Evolutionary conservation across 2,113 vertebrate species (phyloP), one percentile per base, ranked within the genome.

Genomic region (Pseudorasbora parva): DNA sequence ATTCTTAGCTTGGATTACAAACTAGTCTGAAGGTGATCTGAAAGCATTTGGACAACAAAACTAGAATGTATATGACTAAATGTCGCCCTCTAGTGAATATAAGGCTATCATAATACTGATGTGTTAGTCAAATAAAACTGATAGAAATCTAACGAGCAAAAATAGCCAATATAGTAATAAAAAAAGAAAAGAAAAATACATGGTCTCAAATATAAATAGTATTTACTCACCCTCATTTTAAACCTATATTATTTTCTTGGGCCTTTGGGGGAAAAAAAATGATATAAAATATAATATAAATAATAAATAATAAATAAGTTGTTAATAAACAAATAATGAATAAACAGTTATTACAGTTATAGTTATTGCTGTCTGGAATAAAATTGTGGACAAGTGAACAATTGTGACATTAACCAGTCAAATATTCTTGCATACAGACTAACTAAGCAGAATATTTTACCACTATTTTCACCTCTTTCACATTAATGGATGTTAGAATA

Each of bases 71-170:
- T 71, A 60, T 69, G 6, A 51, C 9, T 14, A 41, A 69, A 85
- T 41, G 64, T 56, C 56, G 14, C 77, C 84, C 76, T 76, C 84
- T 87, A 62, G 59, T 83, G 81, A 68, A 74, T 8, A n/a, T 43
- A 1, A 23, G 37, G 51, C 1, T 56, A 73, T 25, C 59, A 79
- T 30, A 14, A 74, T 23, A 45, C 27, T 33, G 47, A 43, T 43
- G n/a, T 45, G n/a, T 25, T 4, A 21, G 9, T n/a, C 37, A 45
- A 37, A 41, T 37, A 37, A 69, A 43, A 47, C 8, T 1, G 41
- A n/a, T 21, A 23, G 41, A 1, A 72, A 45, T 66, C 30, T 19
- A 17, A 33, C 25, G 1, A 7, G 37, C n/a, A n/a, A n/a, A n/a
- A n/a, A n/a, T n/a, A n/a, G 37, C 37, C 37, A 30, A 60, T 11